Conservation (phyloP, 2,888 invertebrate genomes). For the Fabriciana adippe region DNA sequence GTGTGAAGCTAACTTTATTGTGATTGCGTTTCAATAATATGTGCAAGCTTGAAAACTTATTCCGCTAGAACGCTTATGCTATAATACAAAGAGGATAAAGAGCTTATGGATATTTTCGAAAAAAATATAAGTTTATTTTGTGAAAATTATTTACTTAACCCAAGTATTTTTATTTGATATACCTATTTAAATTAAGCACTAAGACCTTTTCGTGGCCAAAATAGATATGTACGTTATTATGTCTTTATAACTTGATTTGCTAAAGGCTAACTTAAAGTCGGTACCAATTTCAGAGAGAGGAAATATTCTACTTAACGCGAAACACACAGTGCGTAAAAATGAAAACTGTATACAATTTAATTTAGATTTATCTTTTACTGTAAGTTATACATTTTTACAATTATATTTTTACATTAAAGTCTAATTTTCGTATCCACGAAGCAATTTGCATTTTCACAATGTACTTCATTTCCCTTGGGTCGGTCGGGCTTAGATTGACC, state of each 20-base stretch:
- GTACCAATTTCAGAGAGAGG: too few species aligned
- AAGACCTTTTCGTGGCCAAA: too few species aligned
- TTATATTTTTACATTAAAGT: conserved; percentile 39
- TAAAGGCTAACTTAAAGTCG: too few species aligned
- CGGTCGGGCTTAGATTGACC: conserved; percentile 48
- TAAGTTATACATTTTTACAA: conserved; percentile 35
- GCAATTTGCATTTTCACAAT: conserved; percentile 47
- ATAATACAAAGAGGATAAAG: conserved; percentile 14
- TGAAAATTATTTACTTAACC: background rate
- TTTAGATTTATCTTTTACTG: background rate
- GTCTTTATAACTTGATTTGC: too few species aligned
- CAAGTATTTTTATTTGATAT: too few species aligned
- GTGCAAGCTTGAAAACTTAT: conserved; percentile 11
- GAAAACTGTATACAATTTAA: too few species aligned
- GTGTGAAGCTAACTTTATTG: conserved; percentile 18
- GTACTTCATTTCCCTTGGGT: conserved; percentile 45
- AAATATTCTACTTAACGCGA: too few species aligned
- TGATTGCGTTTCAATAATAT: conserved; percentile 23
- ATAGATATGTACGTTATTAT: too few species aligned
- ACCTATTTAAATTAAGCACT: too few species aligned
- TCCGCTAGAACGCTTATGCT: conserved; percentile 12
- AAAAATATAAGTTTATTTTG: conserved; percentile 12
- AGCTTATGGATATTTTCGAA: conserved; percentile 11
- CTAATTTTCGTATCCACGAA: conserved; percentile 40
- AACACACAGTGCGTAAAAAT: too few species aligned